Evolutionary conservation across 2,797 vertebrate genomes (phyloP).

Genomic region (Manis crassicaudata): DNA sequence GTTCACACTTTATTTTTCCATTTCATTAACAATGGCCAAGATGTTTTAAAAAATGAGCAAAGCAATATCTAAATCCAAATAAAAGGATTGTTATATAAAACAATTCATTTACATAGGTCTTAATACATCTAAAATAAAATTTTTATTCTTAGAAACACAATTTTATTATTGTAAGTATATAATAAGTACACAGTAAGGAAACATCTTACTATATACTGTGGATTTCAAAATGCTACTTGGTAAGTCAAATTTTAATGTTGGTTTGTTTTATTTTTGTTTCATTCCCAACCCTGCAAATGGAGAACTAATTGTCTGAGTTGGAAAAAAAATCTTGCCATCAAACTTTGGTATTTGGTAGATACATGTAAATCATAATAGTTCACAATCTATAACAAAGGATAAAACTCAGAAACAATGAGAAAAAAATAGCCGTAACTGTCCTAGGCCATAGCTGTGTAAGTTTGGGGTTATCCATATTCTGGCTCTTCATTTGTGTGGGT

Average conservation of each 20-base stretch:
- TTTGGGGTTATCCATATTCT: slow-evolving; percentile 16
- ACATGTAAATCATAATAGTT: background rate
- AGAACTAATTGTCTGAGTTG: background rate
- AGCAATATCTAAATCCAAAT: background rate
- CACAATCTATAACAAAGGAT: background rate
- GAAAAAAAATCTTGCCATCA: background rate
- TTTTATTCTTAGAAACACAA: slow-evolving; percentile 13
- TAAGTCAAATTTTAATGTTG: background rate
- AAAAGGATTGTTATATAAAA: background rate
- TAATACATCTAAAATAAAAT: background rate
- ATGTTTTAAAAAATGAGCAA: background rate
- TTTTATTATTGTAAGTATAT: background rate
- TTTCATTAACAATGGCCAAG: background rate
- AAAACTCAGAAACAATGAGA: background rate
- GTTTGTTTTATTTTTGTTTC: background rate
- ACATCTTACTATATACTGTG: background rate
- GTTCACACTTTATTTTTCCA: background rate
- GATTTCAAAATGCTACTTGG: background rate
- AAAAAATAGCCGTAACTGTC: background rate
- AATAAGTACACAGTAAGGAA: background rate
- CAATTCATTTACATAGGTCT: background rate
- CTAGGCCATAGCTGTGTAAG: background rate
- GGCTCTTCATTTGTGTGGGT: slow-evolving; percentile 65
- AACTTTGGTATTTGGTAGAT: background rate
- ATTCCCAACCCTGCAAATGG: background rate